Percentiles rank a stretch among this genome's conserved stretches.
Conservation (phyloP, 2,113 vertebrate species). For the Parus major region DNA sequence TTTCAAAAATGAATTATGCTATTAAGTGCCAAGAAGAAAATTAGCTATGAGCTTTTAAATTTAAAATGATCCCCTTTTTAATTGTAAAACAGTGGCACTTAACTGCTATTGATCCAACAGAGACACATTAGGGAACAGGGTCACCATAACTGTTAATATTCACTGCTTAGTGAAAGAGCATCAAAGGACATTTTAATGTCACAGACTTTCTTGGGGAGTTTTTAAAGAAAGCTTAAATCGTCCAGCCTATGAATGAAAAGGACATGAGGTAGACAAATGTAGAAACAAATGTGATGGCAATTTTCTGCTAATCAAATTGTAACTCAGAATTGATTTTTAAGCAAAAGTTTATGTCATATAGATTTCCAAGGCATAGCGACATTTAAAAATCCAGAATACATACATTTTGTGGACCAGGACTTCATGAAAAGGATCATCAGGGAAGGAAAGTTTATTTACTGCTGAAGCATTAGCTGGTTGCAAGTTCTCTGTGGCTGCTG, state of each 20-base stretch:
- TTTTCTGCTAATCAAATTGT: conserved; percentile 95
- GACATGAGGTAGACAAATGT: conserved; percentile 91
- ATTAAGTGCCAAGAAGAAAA: conserved; percentile 84
- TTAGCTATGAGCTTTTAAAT: conserved; percentile 85
- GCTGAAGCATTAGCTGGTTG: background rate
- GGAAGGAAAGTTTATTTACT: conserved; percentile 62
- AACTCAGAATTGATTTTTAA: conserved; percentile 91
- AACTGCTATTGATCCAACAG: conserved; percentile 96
- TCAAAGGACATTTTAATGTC: conserved; percentile 99
- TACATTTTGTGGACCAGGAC: conserved; percentile 70
- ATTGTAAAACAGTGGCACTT: conserved; percentile 99
- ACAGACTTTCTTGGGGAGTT: conserved; percentile 97
- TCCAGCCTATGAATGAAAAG: conserved; percentile 97
- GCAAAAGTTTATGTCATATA: conserved; percentile 84
- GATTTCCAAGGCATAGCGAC: conserved; percentile 85
- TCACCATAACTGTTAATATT: conserved; percentile 98
- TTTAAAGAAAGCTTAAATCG: conserved; percentile 87
- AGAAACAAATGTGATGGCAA: conserved; percentile 94
- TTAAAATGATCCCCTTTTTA: conserved; percentile 89
- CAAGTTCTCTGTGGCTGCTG: background rate
- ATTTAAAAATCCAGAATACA: conserved; percentile 84
- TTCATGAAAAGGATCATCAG: conserved; percentile 7
- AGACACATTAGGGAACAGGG: conserved; percentile 97
- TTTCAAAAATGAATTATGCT: conserved; percentile 82
- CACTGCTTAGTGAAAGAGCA: conserved; percentile 97